A percentile compares a stretch with the other conserved stretches of the same genome.
phyloP scores from a whole-genome alignment of 2,888 invertebrate species.

The Dolichomitus sp. region DNA sequence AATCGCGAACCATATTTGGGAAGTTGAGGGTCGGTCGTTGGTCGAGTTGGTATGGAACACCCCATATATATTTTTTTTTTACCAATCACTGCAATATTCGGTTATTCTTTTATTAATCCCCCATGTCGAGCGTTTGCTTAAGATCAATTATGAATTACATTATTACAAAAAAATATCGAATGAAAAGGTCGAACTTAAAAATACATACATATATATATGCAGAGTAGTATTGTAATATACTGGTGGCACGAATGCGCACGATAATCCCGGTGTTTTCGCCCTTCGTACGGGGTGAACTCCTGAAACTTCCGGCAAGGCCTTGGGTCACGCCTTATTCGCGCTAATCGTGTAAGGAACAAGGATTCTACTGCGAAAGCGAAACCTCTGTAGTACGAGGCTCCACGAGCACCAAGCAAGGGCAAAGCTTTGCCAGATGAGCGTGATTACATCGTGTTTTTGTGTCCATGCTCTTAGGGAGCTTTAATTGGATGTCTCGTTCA shows the following conservation, averaged over 20 bases:
- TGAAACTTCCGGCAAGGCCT: slow-evolving; percentile 27
- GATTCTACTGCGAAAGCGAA: slow-evolving; percentile 33
- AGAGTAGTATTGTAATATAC: not conserved
- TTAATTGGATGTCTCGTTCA: slow-evolving; percentile 27
- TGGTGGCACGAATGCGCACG: slow-evolving; percentile 28
- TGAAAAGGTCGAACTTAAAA: not conserved
- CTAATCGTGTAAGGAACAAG: slow-evolving; percentile 34
- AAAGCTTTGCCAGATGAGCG: slow-evolving; percentile 16
- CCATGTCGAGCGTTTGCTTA: no score
- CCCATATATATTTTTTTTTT: no score
- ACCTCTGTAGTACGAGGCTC: not conserved
- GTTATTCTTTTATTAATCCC: no score
- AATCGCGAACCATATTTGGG: no score
- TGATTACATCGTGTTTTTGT: slow-evolving; percentile 24
- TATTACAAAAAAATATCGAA: no score
- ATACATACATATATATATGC: not conserved
- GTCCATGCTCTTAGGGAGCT: not conserved
- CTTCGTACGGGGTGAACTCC: slow-evolving; percentile 17
- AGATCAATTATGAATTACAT: no score
- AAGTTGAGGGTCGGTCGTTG: no score
- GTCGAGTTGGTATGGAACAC: no score
- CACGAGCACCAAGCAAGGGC: slow-evolving; percentile 15
- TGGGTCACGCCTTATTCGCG: slow-evolving; percentile 46
- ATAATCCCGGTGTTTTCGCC: slow-evolving; percentile 17
- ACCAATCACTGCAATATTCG: no score